These are phyloP conservation scores for Pygoscelis antarcticus DNA, from an alignment of 2,113 vertebrate species.

Conservation along the genomic window DNA sequence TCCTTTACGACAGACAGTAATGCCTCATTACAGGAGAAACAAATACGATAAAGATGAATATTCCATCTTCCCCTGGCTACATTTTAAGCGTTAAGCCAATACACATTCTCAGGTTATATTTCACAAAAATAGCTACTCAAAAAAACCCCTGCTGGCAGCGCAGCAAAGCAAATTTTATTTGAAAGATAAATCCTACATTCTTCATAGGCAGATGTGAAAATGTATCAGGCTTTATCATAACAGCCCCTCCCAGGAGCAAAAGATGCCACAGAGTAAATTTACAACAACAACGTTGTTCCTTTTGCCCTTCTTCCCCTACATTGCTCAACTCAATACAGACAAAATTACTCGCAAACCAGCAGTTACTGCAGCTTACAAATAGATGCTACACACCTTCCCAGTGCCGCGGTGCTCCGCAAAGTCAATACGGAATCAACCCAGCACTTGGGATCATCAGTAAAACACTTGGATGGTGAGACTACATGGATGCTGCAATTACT, in stretches of 20 bases:
- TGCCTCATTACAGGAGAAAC: conserved; percentile 21
- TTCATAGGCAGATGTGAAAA: conserved; percentile 13
- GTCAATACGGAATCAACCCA: neutral
- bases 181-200: conserved; percentile 27
- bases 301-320: neutral
- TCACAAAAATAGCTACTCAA: conserved; percentile 31
- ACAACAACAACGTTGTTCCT: neutral
- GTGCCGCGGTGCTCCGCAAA: fast-evolving
- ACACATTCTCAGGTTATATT: conserved; percentile 32
- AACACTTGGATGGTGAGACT: neutral
- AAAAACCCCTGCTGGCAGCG: neutral
- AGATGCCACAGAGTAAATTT: neutral
- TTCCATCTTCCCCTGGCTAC: conserved; percentile 25
- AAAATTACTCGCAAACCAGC: neutral
- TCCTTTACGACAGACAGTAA: conserved; percentile 5
- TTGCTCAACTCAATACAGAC: neutral
- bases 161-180: neutral
- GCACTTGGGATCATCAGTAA: neutral
- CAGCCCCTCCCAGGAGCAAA: neutral
- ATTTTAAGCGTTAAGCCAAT: conserved; percentile 17
- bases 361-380: neutral
- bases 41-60: conserved; percentile 46
- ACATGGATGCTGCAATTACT: neutral
- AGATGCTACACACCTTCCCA: neutral
- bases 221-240: neutral